Evolutionary conservation across 1,140 invertebrate species (phyloP).

Genomic region (Caenorhabditis remanei): DNA sequence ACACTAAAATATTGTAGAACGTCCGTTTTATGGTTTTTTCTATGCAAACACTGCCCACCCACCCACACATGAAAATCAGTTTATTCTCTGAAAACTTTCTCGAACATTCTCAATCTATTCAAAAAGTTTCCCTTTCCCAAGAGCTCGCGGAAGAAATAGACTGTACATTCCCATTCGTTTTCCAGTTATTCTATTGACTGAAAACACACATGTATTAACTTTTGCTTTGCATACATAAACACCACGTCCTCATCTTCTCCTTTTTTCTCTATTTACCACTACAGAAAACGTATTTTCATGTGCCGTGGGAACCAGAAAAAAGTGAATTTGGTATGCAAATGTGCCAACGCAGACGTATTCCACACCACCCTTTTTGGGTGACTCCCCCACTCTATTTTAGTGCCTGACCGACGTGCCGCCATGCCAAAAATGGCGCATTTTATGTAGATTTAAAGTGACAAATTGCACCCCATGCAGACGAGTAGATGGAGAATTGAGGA

Average conservation of each 20-base stretch:
- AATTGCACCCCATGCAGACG: conserved; percentile 3
- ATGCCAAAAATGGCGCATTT: conserved; percentile 7
- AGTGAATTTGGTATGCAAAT: conserved; percentile 54
- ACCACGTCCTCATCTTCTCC: too few relatives aligned
- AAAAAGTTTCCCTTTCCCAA: too few relatives aligned
- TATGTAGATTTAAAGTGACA: conserved; percentile 13
- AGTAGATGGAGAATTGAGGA: background rate
- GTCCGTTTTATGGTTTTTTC: conserved; percentile 37
- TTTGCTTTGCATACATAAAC: conserved; percentile 30
- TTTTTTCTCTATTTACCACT: background rate
- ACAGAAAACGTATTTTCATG: background rate
- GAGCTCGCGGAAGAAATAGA: too few relatives aligned
- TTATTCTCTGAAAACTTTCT: background rate
- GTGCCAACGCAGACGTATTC: conserved; percentile 8
- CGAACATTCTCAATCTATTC: background rate
- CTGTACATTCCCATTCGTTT: too few relatives aligned
- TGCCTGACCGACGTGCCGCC: background rate
- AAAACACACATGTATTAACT: conserved; percentile 32
- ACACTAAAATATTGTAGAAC: conserved; percentile 26
- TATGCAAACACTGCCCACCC: conserved; percentile 16
- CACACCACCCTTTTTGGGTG: background rate
- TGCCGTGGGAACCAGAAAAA: conserved; percentile 28
- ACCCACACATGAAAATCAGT: background rate
- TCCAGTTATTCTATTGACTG: conserved; percentile 24
- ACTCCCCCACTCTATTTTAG: conserved; percentile 7